Conservation (phyloP, 1,140 invertebrate genomes). For the Aphelenchoides fujianensis region DNA sequence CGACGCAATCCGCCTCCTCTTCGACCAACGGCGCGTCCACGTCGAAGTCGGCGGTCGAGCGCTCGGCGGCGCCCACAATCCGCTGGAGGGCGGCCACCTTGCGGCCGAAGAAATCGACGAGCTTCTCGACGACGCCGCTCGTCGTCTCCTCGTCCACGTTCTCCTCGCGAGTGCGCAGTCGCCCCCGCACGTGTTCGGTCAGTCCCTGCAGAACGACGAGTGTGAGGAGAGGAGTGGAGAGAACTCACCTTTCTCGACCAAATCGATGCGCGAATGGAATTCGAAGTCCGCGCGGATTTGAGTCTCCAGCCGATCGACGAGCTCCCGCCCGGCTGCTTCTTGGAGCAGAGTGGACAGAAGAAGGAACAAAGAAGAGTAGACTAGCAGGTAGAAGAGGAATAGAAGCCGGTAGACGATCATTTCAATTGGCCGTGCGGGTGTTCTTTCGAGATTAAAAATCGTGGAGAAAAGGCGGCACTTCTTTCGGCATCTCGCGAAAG, state of each 20-base stretch:
- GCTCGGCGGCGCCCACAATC: constrained; percentile 11
- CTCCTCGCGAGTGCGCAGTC: neutral
- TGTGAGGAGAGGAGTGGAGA: neutral
- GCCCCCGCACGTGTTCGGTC: neutral
- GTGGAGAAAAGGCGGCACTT: no score
- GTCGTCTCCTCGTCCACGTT: neutral
- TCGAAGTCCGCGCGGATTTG: neutral
- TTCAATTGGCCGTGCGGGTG: neutral
- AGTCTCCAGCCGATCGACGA: neutral
- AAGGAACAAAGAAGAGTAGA: neutral
- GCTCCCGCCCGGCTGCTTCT: neutral
- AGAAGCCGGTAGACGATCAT: neutral
- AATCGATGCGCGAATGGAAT: neutral
- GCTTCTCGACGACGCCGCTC: neutral
- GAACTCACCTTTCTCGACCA: neutral
- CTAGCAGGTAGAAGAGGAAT: neutral
- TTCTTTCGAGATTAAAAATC: neutral
- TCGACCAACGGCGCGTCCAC: neutral
- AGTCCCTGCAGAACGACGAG: constrained; percentile 11
- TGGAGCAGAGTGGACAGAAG: neutral
- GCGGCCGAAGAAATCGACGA: constrained; percentile 2
- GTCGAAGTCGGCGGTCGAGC: neutral
- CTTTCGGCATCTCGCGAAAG: neutral
- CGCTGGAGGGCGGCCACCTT: constrained; percentile 3
- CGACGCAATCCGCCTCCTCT: constrained; percentile 10